A percentile compares a stretch with the other conserved stretches of the same genome.
Conservation (phyloP, 2,797 vertebrate genomes). For the Rallus crepitans region DNA sequence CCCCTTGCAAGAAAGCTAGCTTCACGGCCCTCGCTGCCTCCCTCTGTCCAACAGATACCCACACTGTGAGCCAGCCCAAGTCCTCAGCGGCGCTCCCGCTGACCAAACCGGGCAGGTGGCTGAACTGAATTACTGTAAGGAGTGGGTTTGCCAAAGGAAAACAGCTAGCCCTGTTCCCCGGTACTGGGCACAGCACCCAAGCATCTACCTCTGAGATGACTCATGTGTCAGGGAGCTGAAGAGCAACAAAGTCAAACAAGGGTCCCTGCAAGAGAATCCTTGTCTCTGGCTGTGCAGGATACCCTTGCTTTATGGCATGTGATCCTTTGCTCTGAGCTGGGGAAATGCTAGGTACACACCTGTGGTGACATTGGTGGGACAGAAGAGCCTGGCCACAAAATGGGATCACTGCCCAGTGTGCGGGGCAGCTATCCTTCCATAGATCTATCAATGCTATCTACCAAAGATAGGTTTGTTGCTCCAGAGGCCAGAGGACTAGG, state of each 20-base stretch:
- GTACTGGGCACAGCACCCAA: no score
- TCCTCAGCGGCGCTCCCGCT: accelerated
- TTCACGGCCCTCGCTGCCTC: accelerated
- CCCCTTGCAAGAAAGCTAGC: no score
- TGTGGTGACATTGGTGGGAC: accelerated
- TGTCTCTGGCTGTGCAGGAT: accelerated
- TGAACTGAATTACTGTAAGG: background rate
- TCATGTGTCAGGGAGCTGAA: background rate
- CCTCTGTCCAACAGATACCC: accelerated
- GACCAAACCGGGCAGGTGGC: accelerated
- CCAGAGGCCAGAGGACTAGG: background rate
- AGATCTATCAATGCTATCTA: background rate
- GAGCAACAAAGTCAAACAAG: background rate
- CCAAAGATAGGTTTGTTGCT: background rate
- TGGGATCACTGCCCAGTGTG: no score
- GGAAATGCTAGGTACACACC: background rate
- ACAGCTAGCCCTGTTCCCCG: accelerated
- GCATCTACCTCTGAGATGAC: accelerated
- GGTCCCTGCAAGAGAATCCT: background rate
- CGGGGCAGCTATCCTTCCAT: background rate
- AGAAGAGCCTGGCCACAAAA: background rate
- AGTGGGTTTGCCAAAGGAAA: background rate
- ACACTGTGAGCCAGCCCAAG: accelerated
- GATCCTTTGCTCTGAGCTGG: background rate
- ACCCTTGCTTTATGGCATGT: accelerated